phyloP scores from a whole-genome alignment of 1,140 invertebrate species.

The Halesus radiatus region DNA sequence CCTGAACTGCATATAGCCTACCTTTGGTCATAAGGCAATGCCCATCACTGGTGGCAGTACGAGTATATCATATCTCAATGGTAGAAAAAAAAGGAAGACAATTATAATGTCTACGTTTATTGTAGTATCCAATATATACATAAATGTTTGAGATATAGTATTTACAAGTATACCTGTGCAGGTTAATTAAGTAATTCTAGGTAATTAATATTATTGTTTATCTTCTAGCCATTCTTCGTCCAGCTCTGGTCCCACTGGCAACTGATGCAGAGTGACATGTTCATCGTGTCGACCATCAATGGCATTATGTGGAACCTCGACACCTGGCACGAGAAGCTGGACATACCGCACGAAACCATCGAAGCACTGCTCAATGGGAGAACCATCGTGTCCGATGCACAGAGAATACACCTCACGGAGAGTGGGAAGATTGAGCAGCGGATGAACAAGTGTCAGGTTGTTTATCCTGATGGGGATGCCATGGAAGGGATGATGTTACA shows the following conservation, averaged over 20 bases:
- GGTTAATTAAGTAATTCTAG: too few relatives aligned
- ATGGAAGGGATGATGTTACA: background rate
- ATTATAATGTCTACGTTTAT: too few relatives aligned
- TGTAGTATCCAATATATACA: too few relatives aligned
- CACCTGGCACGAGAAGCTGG: constrained; percentile 66
- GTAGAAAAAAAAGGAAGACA: too few relatives aligned
- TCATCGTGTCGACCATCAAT: constrained; percentile 73
- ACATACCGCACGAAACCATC: constrained; percentile 59
- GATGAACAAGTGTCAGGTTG: constrained; percentile 63
- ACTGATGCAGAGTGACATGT: constrained; percentile 74
- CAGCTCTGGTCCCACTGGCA: constrained; percentile 75
- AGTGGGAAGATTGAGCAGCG: constrained; percentile 62
- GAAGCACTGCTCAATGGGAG: constrained; percentile 62
- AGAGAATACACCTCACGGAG: constrained; percentile 56
- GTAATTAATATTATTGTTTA: too few relatives aligned
- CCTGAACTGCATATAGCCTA: too few relatives aligned
- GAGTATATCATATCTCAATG: too few relatives aligned
- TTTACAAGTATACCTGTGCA: too few relatives aligned
- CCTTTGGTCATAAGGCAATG: too few relatives aligned
- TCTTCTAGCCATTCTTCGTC: constrained; percentile 75
- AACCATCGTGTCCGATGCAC: constrained; percentile 59
- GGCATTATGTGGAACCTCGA: constrained; percentile 70
- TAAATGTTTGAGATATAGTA: too few relatives aligned
- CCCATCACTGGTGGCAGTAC: too few relatives aligned
- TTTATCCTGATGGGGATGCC: constrained; percentile 58